phyloP scores from a whole-genome alignment of 92 coral and sea anemone species.

The Palythoa grandiflora region DNA sequence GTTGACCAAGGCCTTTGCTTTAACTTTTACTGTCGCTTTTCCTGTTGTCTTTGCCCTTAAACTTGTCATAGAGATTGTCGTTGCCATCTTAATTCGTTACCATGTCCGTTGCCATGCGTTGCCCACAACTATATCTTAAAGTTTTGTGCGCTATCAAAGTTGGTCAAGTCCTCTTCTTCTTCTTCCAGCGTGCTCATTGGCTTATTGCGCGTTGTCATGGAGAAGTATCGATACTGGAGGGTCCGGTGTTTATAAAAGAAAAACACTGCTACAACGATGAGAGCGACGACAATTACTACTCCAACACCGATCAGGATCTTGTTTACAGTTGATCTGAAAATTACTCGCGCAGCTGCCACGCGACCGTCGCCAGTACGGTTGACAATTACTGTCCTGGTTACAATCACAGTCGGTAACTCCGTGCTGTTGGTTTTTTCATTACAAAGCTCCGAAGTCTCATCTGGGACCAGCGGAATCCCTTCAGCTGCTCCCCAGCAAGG shows the following conservation, averaged over 20 bases:
- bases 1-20: too few relatives aligned
- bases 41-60: too few relatives aligned
- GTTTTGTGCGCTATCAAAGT: constrained; percentile 48
- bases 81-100: neutral
- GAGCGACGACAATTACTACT: constrained; percentile 63
- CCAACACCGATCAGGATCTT: constrained; percentile 85
- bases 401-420: constrained; percentile 33
- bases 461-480: neutral
- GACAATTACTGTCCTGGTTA: neutral
- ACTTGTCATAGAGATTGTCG: too few relatives aligned
- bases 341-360: constrained; percentile 11
- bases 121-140: constrained; percentile 29
- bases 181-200: constrained; percentile 88
- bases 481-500: constrained; percentile 82
- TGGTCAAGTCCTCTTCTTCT: constrained; percentile 80
- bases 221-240: constrained; percentile 75
- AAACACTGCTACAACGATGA: constrained; percentile 67
- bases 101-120: neutral
- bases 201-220: constrained; percentile 74
- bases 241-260: constrained; percentile 80
- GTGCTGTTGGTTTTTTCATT: constrained; percentile 39
- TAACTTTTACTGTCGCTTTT: too few relatives aligned
- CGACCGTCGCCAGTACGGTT: constrained; percentile 1
- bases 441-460: constrained; percentile 5
- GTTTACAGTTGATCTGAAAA: constrained; percentile 37